Percentiles rank a stretch among this genome's conserved stretches.
Conservation (phyloP, 2,113 vertebrate species). For the Semicossyphus pulcher region DNA sequence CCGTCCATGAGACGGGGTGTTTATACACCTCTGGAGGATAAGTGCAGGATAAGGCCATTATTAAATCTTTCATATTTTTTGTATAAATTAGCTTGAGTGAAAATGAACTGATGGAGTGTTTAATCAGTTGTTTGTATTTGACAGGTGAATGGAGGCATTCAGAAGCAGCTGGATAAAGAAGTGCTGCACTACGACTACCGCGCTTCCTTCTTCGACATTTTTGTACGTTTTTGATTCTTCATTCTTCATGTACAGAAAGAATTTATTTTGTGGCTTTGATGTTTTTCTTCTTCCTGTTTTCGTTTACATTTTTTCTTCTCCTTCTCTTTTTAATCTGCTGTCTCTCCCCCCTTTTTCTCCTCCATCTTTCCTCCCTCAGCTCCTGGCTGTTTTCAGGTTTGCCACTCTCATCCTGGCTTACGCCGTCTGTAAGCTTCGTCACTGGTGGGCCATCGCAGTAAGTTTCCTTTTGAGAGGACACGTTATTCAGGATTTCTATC, state of each 20-base stretch:
- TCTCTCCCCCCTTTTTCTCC: neutral
- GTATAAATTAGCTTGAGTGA: too few species aligned
- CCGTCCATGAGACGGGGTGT: too few species aligned
- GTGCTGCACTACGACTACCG: constrained; percentile 94
- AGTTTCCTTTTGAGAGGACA: too few species aligned
- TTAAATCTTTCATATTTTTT: too few species aligned
- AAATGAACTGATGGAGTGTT: too few species aligned
- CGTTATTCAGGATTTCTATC: too few species aligned
- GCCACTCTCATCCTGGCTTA: constrained; percentile 93
- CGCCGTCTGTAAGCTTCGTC: constrained; percentile 91
- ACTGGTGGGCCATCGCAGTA: constrained; percentile 98
- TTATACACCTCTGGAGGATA: too few species aligned
- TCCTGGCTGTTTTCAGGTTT: constrained; percentile 95
- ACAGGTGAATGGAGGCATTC: constrained; percentile 92
- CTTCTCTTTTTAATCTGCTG: neutral
- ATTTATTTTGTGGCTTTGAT: neutral
- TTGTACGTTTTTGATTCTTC: constrained; percentile 85
- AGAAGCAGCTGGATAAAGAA: constrained; percentile 88
- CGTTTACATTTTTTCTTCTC: neutral
- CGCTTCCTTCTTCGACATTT: constrained; percentile 97
- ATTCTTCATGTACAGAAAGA: neutral
- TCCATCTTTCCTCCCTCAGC: constrained; percentile 77
- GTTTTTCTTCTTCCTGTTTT: neutral
- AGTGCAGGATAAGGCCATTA: too few species aligned
- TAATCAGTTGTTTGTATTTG: constrained; percentile 3